Percentiles rank a stretch among this genome's conserved stretches.
phyloP scores from a whole-genome alignment of 2,797 vertebrate genomes.

The Megaceryle alcyon region DNA sequence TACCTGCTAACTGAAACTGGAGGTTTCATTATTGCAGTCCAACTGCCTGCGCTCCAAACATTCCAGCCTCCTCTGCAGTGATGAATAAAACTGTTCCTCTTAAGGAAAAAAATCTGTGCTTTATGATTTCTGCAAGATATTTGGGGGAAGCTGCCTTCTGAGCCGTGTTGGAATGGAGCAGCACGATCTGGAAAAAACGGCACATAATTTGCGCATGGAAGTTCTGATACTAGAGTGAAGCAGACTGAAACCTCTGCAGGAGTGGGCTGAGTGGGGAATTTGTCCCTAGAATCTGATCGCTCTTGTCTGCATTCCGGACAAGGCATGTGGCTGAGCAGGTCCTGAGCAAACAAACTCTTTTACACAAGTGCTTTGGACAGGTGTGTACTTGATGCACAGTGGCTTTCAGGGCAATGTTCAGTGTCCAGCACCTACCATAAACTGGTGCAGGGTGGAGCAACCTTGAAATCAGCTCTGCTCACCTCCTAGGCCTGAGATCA shows the following conservation, averaged over 20 bases:
- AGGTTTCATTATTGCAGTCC: not conserved
- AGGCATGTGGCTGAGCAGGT: not conserved
- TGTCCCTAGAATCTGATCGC: accelerated
- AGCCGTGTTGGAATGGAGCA: not conserved
- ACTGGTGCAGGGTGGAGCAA: not conserved
- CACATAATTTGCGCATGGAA: not conserved
- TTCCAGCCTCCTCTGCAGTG: not conserved
- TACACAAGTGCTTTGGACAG: not conserved
- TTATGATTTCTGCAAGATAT: not conserved
- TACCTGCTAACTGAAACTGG: not conserved
- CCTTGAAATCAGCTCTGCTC: not conserved
- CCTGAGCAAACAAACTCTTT: not conserved
- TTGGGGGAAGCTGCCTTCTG: not conserved
- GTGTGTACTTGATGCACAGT: not conserved
- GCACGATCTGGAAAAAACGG: not conserved
- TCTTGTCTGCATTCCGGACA: not conserved
- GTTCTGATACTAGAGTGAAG: not conserved
- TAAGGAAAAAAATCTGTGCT: not conserved
- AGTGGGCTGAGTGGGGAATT: not conserved
- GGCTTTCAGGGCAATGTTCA: not conserved
- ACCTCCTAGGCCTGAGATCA: not conserved
- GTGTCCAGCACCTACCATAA: not conserved
- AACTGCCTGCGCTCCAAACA: not conserved
- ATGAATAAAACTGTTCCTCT: conserved; percentile 2
- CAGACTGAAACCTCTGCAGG: not conserved